phyloP scores from a whole-genome alignment of 1,140 invertebrate species.

The Drosophila nigromelanica region DNA sequence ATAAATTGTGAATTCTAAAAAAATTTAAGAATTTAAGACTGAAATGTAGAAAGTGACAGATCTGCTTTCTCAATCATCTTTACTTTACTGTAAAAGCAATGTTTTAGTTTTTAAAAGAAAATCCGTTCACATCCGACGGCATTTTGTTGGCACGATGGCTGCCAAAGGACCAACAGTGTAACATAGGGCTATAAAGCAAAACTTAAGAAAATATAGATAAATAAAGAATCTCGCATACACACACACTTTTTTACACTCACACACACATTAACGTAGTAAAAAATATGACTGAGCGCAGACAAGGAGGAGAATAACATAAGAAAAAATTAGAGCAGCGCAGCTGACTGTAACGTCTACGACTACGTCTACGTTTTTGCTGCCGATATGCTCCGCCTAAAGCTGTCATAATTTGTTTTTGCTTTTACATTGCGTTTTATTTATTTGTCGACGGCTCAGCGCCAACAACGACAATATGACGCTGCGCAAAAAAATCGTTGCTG shows the following conservation, averaged over 20 bases:
- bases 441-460: conserved; percentile 49
- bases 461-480: conserved; percentile 41
- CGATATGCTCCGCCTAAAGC: conserved; percentile 80
- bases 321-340: conserved; percentile 37
- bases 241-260: conserved; percentile 9
- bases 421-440: conserved; percentile 75
- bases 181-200: conserved; percentile 10
- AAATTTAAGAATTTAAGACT: background rate
- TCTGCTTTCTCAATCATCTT: no score
- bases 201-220: conserved; percentile 68
- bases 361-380: conserved; percentile 13
- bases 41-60: background rate
- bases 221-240: conserved; percentile 49
- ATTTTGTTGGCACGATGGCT: conserved; percentile 31
- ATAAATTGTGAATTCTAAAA: background rate
- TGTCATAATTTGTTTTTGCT: conserved; percentile 83
- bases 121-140: conserved; percentile 44
- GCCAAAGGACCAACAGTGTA: conserved; percentile 53
- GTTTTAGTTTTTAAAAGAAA: background rate
- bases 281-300: conserved; percentile 74
- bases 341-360: conserved; percentile 35
- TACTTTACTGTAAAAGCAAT: background rate
- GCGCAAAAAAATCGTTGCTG: conserved; percentile 55
- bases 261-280: conserved; percentile 21
- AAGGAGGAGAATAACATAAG: conserved; percentile 51